Evolutionary conservation across 2,888 invertebrate species (phyloP).

Genomic region (Epiperipatus broadwayi): DNA sequence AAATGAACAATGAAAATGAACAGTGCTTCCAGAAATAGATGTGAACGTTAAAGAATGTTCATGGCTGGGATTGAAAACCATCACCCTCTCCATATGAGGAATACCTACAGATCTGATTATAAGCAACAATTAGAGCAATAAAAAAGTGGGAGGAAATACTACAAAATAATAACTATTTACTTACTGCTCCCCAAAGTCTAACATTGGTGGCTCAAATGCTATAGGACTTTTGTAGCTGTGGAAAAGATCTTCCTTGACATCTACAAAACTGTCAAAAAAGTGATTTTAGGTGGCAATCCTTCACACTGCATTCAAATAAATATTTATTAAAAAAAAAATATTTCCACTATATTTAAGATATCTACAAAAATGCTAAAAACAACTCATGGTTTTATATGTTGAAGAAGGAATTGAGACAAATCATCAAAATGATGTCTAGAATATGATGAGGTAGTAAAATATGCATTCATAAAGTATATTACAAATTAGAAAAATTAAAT

Average conservation of each 20-base stretch:
- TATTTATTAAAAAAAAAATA: no score
- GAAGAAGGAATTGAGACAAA: no score
- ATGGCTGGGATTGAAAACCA: constrained; percentile 62
- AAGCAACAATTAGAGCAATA: constrained; percentile 10
- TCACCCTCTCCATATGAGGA: constrained; percentile 65
- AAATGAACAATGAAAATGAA: constrained; percentile 91
- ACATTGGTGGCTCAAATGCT: constrained; percentile 42
- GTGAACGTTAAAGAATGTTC: constrained; percentile 74
- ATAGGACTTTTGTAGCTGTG: constrained; percentile 22
- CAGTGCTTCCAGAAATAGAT: constrained; percentile 80
- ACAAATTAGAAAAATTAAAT: no score
- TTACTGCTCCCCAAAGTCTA: constrained; percentile 51
- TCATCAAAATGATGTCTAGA: no score
- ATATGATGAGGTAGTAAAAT: no score
- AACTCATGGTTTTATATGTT: no score
- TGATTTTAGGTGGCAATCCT: no score
- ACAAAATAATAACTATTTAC: constrained; percentile 17
- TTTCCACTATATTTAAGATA: no score
- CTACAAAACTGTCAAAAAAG: constrained; percentile 14
- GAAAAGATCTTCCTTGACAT: constrained; percentile 17
- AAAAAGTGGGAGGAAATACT: constrained; percentile 13
- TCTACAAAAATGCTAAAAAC: no score
- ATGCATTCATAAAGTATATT: no score
- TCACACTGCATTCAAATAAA: no score
- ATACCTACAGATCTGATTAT: constrained; percentile 57